Conservation (phyloP, 2,888 invertebrate species). For the Apotomis capreana region DNA sequence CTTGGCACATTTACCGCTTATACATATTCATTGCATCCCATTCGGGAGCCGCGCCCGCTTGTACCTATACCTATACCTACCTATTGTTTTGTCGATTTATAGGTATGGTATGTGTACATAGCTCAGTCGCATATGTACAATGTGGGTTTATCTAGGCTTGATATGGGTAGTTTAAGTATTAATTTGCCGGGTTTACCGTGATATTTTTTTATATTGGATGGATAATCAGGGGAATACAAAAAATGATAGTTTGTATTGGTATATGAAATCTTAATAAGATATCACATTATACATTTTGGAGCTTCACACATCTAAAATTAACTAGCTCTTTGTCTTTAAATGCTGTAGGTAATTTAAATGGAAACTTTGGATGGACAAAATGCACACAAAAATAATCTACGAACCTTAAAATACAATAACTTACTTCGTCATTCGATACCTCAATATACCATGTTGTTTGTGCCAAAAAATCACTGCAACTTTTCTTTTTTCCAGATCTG, state of each 20-base stretch:
- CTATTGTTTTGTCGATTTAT: slow-evolving; percentile 31
- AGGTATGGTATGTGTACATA: slow-evolving; percentile 6
- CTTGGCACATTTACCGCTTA: slow-evolving; percentile 77
- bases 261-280: no score
- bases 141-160: slow-evolving; percentile 13
- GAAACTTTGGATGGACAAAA: no score
- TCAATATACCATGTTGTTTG: slow-evolving; percentile 13
- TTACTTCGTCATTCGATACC: slow-evolving; percentile 5
- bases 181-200: neutral
- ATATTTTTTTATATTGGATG: no score
- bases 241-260: no score
- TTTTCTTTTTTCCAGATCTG: slow-evolving; percentile 33
- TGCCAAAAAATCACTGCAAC: slow-evolving; percentile 17
- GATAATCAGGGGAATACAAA: no score
- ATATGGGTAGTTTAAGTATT: neutral
- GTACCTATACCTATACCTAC: slow-evolving; percentile 29
- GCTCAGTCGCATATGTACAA: neutral
- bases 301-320: no score
- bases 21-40: slow-evolving; percentile 79
- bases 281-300: no score
- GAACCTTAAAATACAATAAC: neutral
- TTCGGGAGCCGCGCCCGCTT: slow-evolving; percentile 52
- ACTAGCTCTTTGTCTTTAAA: no score
- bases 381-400: no score
- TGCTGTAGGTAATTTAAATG: no score